phyloP scores from a whole-genome alignment of 2,113 vertebrate species.

The Scomber scombrus region DNA sequence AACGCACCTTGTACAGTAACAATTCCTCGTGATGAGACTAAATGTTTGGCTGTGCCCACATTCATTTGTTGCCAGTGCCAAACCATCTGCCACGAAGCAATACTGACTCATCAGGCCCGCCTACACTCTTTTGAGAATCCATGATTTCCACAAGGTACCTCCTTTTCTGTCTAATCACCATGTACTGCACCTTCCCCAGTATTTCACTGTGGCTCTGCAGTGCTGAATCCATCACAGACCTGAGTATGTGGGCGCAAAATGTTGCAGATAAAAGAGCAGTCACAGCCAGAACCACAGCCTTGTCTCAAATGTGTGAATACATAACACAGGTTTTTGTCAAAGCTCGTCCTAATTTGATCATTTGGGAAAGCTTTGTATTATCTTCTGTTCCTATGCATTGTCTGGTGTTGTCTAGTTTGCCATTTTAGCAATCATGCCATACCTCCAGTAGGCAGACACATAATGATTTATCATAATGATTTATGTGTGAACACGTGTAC shows the following conservation, averaged over 20 bases:
- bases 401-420: neutral
- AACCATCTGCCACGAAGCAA: constrained; percentile 73
- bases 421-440: constrained; percentile 28
- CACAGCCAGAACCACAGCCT: constrained; percentile 13
- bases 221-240: constrained; percentile 41
- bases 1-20: constrained; percentile 21
- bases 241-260: constrained; percentile 35
- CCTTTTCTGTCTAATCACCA: constrained; percentile 48
- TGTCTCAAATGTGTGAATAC: neutral
- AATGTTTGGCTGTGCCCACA: constrained; percentile 58
- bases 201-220: constrained; percentile 36
- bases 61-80: constrained; percentile 57
- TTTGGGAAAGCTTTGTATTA: neutral
- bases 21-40: constrained; percentile 31
- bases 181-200: constrained; percentile 24
- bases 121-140: constrained; percentile 58
- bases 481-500: constrained; percentile 14
- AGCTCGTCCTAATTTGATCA: neutral
- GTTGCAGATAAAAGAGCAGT: constrained; percentile 47
- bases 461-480: constrained; percentile 5
- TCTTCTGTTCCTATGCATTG: neutral
- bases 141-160: constrained; percentile 63
- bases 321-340: constrained; percentile 3
- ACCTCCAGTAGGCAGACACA: neutral
- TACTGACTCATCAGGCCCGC: constrained; percentile 69